Evolutionary conservation across 1,140 invertebrate genomes (phyloP), one percentile per base, ranked within the genome.

Genomic region (Camponotus floridanus): DNA sequence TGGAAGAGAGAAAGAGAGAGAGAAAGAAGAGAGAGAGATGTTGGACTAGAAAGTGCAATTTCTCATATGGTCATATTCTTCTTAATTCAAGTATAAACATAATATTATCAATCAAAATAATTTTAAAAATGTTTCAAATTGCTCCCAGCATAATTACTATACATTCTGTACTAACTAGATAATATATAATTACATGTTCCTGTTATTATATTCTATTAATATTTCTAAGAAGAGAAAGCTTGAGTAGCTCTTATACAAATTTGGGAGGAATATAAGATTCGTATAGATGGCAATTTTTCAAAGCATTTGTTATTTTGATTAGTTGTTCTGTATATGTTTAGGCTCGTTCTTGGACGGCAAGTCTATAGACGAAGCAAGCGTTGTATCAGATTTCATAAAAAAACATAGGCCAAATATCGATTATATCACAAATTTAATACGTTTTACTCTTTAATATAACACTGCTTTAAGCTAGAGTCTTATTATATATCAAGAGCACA

Each of bases 241-340:
- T 73, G 33, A 68, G n/a, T 73, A 70, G 36, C 61, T 3, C 59
- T 26, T 83, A 74, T 73, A 48, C 7, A 73, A 8, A 73, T 61
- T 62, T n/a, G 7, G 39, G 57, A 74, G 62, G 68, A 83, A 83
- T 61, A 33, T 71, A 39, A 48, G 51, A 45, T 33, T 81, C 18
- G 18, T 73, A 61, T 74, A 80, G 55, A 57, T 83, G 48, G 15
- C 45, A 70, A 80, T 70, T 70, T 73, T 83, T 15, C 39, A 48
- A 83, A 83, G 42, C 68, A 83, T 73, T 83, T 48, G 15, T 21
- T 80, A 48, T 83, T 83, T 83, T 83, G 79, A 83, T 83, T 81
- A 18, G 55, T 81, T 81, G 26, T 83, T 83, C 39, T 39, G 45
- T 61, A 51, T 51, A 73, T 64, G 39, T 74, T 71, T 83, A 83